These are phyloP conservation scores for Astyanax mexicanus DNA, from an alignment of 2,797 vertebrate genomes.

Conservation along the genomic window DNA sequence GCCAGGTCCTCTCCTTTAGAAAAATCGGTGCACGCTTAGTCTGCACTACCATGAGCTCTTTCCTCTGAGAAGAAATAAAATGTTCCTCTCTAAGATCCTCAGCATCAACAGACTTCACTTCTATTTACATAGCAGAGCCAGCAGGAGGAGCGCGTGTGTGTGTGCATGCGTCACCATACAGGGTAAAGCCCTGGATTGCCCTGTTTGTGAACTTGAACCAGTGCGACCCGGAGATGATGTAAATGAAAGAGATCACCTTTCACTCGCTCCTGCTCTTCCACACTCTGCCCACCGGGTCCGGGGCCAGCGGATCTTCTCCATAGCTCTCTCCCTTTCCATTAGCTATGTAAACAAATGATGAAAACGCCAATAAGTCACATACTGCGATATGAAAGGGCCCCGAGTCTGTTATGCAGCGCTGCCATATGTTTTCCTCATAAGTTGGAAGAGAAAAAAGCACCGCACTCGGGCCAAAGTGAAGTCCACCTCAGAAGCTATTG, in stretches of 20 bases:
- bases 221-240: conserved; percentile 72
- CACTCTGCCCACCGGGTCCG: conserved; percentile 10
- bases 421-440: conserved; percentile 22
- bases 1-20: background rate
- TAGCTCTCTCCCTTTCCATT: conserved; percentile 62
- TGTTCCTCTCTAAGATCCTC: conserved; percentile 36
- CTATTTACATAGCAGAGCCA: conserved; percentile 54
- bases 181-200: conserved; percentile 54
- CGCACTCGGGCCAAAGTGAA: conserved; percentile 44
- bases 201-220: conserved; percentile 74
- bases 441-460: conserved; percentile 24
- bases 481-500: conserved; percentile 66
- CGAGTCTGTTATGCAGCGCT: conserved; percentile 15
- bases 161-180: conserved; percentile 30
- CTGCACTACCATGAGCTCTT: conserved; percentile 7
- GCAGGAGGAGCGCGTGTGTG: conserved; percentile 8
- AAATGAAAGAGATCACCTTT: conserved; percentile 70
- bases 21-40: background rate
- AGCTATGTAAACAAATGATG: conserved; percentile 58
- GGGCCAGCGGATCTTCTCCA: conserved; percentile 7
- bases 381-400: conserved; percentile 15
- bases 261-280: conserved; percentile 44
- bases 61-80: conserved; percentile 42
- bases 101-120: conserved; percentile 39
- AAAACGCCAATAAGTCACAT: conserved; percentile 39